Base-by-base conservation (phyloP, 2,888 invertebrate genomes). In the Cataglyphis albicans region DNA sequence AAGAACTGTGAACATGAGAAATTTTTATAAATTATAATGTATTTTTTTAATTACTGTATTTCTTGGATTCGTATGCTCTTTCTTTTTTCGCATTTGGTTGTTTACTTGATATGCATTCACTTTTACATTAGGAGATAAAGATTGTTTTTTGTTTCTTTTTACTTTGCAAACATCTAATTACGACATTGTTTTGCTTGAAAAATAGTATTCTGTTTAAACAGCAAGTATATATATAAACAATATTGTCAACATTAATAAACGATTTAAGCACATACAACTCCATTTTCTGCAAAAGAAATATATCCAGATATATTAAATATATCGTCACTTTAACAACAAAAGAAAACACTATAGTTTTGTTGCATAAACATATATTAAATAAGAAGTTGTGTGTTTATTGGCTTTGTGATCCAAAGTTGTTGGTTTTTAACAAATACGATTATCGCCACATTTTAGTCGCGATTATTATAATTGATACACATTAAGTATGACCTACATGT, bases 361-460 rank as follows among this genome's bases (percentile, higher is more conserved):
- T 81, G 70, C 84, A 70, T 88, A 81, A 90, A 87, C 74, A 83
- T 76, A 82, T 86, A 83, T 75, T 84, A 82, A 59, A 72, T 65
- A 82, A 84, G 83, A 81, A 67, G 29, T 57, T 82, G 85, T 85
- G 82, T 84, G 84, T 90, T 73, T 84, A 90, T 91, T 87, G 88
- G 89, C 85, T 91, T 90, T 84, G 81, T 85, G 88, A 91, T 90
- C 88, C 86, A 90, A 91, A 91, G 88, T 92, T 91, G 82, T 90
- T 91, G 89, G 87, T 91, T 91, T 91, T 88, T 88, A 87, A 86
- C 83, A 88, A 88, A 72, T 85, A 78, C 70, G 73, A 85, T 81
- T 81, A 86, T 84, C 57, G 52, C 67, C 29, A 82, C 59, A 64
- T 61, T 72, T 68, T 85, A 76, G 35, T 67, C 67, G 61, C 61